phyloP scores from a whole-genome alignment of 2,888 invertebrate species.

The Byasa hedistus region DNA sequence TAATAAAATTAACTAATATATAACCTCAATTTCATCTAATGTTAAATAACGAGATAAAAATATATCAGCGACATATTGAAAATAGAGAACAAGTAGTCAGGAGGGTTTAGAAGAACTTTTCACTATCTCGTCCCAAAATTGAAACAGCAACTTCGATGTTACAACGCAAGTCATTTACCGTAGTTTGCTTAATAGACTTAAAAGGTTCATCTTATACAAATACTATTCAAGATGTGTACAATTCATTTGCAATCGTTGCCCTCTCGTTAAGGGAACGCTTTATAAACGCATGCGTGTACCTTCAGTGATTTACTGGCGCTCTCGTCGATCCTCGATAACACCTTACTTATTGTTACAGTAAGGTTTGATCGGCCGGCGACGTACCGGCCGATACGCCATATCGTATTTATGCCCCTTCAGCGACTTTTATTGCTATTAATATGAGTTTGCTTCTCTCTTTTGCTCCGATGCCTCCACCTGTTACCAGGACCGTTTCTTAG shows the following conservation, averaged over 20 bases:
- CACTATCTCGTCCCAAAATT: too few species aligned
- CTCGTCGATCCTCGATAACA: constrained; percentile 58
- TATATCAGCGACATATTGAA: too few species aligned
- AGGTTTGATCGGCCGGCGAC: constrained; percentile 55
- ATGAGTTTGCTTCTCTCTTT: constrained; percentile 39
- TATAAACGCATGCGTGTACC: constrained; percentile 45
- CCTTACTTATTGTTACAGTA: constrained; percentile 66
- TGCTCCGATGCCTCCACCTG: constrained; percentile 36
- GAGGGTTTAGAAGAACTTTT: too few species aligned
- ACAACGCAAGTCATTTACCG: too few species aligned
- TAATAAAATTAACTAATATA: too few species aligned
- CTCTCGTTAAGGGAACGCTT: constrained; percentile 29
- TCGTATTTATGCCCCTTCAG: constrained; percentile 58
- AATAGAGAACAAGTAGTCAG: too few species aligned
- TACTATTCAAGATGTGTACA: too few species aligned
- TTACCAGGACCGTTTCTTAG: constrained; percentile 29
- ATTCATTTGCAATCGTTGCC: constrained; percentile 30
- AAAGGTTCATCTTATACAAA: too few species aligned
- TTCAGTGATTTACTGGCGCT: constrained; percentile 58
- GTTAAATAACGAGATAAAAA: too few species aligned
- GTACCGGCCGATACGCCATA: constrained; percentile 45
- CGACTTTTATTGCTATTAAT: constrained; percentile 62
- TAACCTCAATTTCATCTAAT: too few species aligned
- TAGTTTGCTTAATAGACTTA: too few species aligned
- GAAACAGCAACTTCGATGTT: too few species aligned